Conservation (phyloP, 1,140 invertebrate genomes). For the Prorops nasuta region DNA sequence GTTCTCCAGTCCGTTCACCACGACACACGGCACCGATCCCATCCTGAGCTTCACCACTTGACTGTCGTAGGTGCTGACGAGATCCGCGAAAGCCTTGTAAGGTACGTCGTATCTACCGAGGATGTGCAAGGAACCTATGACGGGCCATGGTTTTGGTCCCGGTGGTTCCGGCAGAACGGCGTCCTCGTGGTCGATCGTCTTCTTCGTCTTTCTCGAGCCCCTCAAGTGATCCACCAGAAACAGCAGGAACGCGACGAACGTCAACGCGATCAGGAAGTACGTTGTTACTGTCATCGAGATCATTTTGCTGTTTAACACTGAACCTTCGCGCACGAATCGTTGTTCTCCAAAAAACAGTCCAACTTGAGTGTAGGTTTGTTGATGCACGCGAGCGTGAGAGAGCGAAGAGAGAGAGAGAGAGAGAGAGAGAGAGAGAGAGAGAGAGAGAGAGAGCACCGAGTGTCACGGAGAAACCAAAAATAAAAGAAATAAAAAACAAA, state of each 20-base stretch:
- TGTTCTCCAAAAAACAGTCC: neutral
- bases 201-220: conserved; percentile 23
- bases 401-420: too few species aligned
- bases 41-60: conserved; percentile 61
- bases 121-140: conserved; percentile 63
- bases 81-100: conserved; percentile 63
- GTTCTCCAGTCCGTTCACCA: conserved; percentile 64
- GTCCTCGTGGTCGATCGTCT: conserved; percentile 15
- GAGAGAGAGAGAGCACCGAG: too few species aligned
- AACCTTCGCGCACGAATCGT: neutral
- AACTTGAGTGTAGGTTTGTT: neutral
- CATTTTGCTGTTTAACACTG: conserved; percentile 7
- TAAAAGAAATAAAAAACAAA: too few species aligned
- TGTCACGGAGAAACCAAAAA: too few species aligned
- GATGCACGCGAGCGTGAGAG: too few species aligned
- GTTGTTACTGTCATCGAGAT: conserved; percentile 37
- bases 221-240: conserved; percentile 32
- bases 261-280: conserved; percentile 29
- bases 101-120: conserved; percentile 64
- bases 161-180: conserved; percentile 49
- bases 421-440: too few species aligned
- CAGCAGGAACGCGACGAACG: conserved; percentile 30
- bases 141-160: conserved; percentile 60
- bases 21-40: conserved; percentile 62
- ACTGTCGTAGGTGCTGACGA: conserved; percentile 59